Conservation (phyloP, 1,140 invertebrate genomes). For the Plectrocnemia conspersa region DNA sequence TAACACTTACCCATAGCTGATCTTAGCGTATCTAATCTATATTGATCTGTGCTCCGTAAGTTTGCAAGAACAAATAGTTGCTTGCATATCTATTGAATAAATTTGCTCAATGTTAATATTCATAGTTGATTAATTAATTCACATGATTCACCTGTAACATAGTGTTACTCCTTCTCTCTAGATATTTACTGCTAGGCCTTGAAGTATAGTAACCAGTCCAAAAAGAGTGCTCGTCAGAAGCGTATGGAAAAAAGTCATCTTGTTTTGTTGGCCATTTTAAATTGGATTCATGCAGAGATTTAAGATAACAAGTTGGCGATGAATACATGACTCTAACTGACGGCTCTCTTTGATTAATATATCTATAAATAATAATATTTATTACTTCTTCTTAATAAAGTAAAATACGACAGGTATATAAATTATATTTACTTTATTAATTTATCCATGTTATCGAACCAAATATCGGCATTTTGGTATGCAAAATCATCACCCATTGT, state of each 20-base stretch:
- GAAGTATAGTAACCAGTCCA: conserved; percentile 98
- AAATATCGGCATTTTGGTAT: conserved; percentile 78
- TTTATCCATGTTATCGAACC: conserved; percentile 86
- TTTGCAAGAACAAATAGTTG: conserved; percentile 41
- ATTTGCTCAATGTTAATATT: no score
- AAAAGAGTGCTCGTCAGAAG: conserved; percentile 72
- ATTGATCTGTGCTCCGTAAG: conserved; percentile 39
- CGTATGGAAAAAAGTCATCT: conserved; percentile 92
- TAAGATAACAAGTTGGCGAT: conserved; percentile 89
- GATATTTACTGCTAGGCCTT: conserved; percentile 76
- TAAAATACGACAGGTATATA: background rate
- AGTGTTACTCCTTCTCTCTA: conserved; percentile 72
- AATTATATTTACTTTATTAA: conserved; percentile 68
- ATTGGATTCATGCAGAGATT: conserved; percentile 69
- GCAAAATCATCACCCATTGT: conserved; percentile 94
- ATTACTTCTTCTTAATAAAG: background rate
- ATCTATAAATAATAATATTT: conserved; percentile 38
- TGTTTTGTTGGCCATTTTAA: conserved; percentile 63
- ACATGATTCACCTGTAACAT: conserved; percentile 61
- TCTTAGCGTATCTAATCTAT: conserved; percentile 42
- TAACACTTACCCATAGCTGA: conserved; percentile 48
- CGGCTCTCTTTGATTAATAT: conserved; percentile 56
- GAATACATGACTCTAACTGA: conserved; percentile 84
- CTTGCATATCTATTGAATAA: background rate
- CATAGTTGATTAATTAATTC: conserved; percentile 1